Conservation (phyloP, 2,797 vertebrate species). For the Acanthurus leucopareius region DNA sequence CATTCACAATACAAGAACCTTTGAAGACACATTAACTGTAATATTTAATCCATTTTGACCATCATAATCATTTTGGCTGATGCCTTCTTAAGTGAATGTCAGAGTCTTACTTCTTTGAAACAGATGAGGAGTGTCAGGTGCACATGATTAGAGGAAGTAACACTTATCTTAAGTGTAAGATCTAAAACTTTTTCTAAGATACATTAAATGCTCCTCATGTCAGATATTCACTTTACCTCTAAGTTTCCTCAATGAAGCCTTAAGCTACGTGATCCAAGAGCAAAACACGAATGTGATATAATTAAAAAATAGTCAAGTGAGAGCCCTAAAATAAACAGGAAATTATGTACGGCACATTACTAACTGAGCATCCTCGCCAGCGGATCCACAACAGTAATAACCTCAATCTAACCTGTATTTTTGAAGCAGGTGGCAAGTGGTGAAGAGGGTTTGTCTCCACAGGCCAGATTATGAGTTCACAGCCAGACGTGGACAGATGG, state of each 20-base stretch:
- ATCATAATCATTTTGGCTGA: conserved; percentile 20
- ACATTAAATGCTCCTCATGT: conserved; percentile 4
- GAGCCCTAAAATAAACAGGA: conserved; percentile 45
- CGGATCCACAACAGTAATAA: conserved; percentile 70
- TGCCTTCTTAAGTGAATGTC: conserved; percentile 11
- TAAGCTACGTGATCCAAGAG: too few species aligned
- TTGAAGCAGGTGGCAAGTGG: conserved; percentile 79
- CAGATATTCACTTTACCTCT: background rate
- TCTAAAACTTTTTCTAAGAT: conserved; percentile 15
- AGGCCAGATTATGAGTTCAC: conserved; percentile 82
- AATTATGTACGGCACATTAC: conserved; percentile 50
- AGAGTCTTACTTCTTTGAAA: conserved; percentile 1
- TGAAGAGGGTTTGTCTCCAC: conserved; percentile 76
- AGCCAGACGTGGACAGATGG: conserved; percentile 83
- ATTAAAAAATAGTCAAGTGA: too few species aligned
- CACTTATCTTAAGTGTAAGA: conserved; percentile 17
- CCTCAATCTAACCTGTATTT: conserved; percentile 79
- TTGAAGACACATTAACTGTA: conserved; percentile 2
- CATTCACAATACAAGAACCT: background rate
- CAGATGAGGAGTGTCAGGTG: too few species aligned
- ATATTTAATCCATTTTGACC: background rate
- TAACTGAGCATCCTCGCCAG: conserved; percentile 47
- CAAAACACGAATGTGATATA: too few species aligned
- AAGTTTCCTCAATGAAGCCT: too few species aligned
- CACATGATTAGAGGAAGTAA: conserved; percentile 44